phyloP scores from a whole-genome alignment of 2,797 vertebrate genomes.

The Tokudaia tokunoshimensis region DNA sequence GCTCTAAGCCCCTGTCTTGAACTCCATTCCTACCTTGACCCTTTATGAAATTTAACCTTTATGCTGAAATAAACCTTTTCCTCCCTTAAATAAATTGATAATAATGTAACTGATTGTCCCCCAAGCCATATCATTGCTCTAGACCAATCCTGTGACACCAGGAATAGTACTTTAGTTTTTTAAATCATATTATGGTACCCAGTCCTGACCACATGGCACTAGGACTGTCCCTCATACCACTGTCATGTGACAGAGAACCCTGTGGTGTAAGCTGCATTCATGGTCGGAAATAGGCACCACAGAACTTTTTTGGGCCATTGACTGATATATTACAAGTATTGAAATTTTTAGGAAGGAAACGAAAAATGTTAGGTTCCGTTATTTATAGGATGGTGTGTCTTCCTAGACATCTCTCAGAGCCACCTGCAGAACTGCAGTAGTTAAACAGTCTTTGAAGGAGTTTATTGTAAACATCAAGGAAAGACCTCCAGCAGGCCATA shows the following conservation, averaged over 20 bases:
- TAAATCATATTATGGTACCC: not conserved
- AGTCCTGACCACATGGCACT: not conserved
- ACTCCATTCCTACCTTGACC: no score
- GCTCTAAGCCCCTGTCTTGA: no score
- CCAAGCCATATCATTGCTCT: not conserved
- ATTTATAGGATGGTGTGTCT: not conserved
- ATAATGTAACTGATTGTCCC: not conserved
- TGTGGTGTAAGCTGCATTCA: not conserved
- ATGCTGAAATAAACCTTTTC: no score
- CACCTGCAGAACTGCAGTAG: not conserved
- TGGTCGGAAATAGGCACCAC: not conserved
- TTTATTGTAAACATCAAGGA: conserved; percentile 1
- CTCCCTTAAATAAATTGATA: no score
- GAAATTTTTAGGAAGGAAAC: not conserved
- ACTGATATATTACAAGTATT: not conserved
- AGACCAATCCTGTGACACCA: not conserved
- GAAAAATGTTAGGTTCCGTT: not conserved
- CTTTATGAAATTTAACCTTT: no score
- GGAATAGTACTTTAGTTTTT: not conserved
- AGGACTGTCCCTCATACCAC: not conserved
- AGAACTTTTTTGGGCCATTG: not conserved
- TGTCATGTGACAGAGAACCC: not conserved
- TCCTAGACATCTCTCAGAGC: not conserved
- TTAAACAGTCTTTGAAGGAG: not conserved
- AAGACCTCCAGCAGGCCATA: not conserved